Percentiles rank a stretch among this genome's conserved stretches.
These are phyloP conservation scores for Rhagophthalmus giganteus DNA, from an alignment of 2,888 invertebrate genomes.

Conservation along the genomic window DNA sequence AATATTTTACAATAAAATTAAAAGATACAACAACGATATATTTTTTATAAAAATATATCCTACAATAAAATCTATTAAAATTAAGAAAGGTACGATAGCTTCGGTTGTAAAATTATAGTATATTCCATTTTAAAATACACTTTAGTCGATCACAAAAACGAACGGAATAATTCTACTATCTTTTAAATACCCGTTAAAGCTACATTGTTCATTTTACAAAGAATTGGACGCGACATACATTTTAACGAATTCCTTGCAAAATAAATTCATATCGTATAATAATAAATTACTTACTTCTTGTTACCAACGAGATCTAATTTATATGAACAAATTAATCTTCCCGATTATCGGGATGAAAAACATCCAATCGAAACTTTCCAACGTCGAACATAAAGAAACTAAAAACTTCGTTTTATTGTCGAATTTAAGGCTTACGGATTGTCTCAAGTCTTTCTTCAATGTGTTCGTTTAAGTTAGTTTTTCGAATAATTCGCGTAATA, in stretches of 20 bases:
- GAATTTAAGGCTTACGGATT: slow-evolving; percentile 30
- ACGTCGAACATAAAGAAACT: background rate
- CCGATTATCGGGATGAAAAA: too few species aligned
- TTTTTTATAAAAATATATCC: slow-evolving; percentile 50
- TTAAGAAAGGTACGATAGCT: slow-evolving; percentile 52
- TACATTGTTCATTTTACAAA: slow-evolving; percentile 21
- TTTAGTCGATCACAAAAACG: slow-evolving; percentile 52
- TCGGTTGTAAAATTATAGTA: slow-evolving; percentile 45
- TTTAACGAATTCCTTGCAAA: slow-evolving; percentile 22
- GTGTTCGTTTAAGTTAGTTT: slow-evolving; percentile 39
- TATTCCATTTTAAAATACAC: slow-evolving; percentile 49
- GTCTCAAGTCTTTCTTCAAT: slow-evolving; percentile 24
- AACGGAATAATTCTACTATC: slow-evolving; percentile 54
- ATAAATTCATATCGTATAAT: slow-evolving; percentile 12
- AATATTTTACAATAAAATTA: slow-evolving; percentile 52
- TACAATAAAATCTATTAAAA: slow-evolving; percentile 41
- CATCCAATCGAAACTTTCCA: slow-evolving; percentile 17
- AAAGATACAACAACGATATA: slow-evolving; percentile 53
- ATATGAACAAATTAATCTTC: slow-evolving; percentile 21
- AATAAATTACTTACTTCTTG: slow-evolving; percentile 32
- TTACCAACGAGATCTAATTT: slow-evolving; percentile 41
- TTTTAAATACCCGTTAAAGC: slow-evolving; percentile 55
- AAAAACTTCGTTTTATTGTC: slow-evolving; percentile 34
- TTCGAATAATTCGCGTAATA: slow-evolving; percentile 33
- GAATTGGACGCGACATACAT: slow-evolving; percentile 18